These are phyloP conservation scores for Trichogramma pretiosum DNA, from an alignment of 1,140 invertebrate genomes.

Conservation along the genomic window DNA sequence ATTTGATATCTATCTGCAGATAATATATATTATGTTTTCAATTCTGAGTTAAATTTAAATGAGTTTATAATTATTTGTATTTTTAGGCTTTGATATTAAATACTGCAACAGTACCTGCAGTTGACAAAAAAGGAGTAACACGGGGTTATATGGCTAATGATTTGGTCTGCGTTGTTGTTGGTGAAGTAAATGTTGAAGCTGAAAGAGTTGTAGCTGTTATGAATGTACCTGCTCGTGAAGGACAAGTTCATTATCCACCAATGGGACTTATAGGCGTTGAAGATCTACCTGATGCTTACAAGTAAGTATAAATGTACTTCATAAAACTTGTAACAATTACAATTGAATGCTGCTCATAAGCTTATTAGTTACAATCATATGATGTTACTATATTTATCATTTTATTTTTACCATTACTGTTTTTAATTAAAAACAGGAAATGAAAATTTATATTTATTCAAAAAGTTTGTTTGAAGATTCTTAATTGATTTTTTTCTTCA, in stretches of 20 bases:
- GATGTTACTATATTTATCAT: neutral
- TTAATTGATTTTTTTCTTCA: no score
- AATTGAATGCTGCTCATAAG: neutral
- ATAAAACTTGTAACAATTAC: no score
- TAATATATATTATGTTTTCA: conserved; percentile 1
- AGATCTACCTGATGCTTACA: conserved; percentile 78
- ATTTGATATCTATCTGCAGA: no score
- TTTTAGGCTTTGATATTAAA: conserved; percentile 44
- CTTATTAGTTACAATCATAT: neutral
- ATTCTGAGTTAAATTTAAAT: neutral
- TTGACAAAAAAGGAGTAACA: conserved; percentile 72
- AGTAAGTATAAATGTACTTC: conserved; percentile 54
- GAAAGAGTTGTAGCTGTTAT: conserved; percentile 82
- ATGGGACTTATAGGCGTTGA: conserved; percentile 76
- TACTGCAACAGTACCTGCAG: conserved; percentile 55
- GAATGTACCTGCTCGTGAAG: conserved; percentile 63
- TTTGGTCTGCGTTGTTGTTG: conserved; percentile 77
- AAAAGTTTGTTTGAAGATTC: no score
- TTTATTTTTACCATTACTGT: neutral
- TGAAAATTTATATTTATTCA: no score
- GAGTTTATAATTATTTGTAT: no score
- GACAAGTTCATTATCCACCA: conserved; percentile 58
- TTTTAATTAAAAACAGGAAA: no score
- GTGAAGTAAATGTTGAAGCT: conserved; percentile 75
- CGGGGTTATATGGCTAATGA: conserved; percentile 73